Percentiles rank a stretch among this genome's conserved stretches.
Evolutionary conservation across 2,888 invertebrate species (phyloP).

Genomic region (Argyresthia goedartella): DNA sequence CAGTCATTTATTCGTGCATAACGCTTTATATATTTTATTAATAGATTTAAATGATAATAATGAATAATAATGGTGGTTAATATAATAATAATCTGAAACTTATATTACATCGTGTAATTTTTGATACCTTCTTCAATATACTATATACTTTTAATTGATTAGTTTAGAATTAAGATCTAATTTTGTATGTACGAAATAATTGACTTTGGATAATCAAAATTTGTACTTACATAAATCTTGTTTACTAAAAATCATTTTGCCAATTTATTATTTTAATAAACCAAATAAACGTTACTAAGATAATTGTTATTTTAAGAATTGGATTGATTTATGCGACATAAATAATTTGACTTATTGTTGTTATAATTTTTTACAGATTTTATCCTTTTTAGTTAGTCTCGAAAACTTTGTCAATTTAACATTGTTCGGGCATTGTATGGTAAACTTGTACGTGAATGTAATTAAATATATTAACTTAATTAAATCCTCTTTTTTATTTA

Average conservation of each 20-base stretch:
- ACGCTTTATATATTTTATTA: background rate
- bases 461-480: constrained; percentile 5
- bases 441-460: constrained; percentile 1
- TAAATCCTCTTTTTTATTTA: background rate
- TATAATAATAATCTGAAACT: background rate
- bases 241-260: background rate
- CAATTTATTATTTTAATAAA: constrained; percentile 1
- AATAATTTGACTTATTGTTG: constrained; percentile 2
- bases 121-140: constrained; percentile 3
- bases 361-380: constrained; percentile 4
- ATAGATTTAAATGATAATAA: no score
- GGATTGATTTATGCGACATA: constrained; percentile 1
- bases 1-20: background rate
- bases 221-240: no score
- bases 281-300: constrained; percentile 2
- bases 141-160: background rate
- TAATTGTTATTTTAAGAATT: background rate
- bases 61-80: background rate
- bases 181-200: no score
- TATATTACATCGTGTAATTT: constrained; percentile 1
- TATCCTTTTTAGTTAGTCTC: background rate
- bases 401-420: background rate
- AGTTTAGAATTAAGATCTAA: background rate
- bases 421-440: background rate
- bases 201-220: no score